Percentiles rank a stretch among this genome's conserved stretches.
These are phyloP conservation scores for Xiphydria camelus DNA, from an alignment of 2,888 invertebrate species.

Conservation along the genomic window DNA sequence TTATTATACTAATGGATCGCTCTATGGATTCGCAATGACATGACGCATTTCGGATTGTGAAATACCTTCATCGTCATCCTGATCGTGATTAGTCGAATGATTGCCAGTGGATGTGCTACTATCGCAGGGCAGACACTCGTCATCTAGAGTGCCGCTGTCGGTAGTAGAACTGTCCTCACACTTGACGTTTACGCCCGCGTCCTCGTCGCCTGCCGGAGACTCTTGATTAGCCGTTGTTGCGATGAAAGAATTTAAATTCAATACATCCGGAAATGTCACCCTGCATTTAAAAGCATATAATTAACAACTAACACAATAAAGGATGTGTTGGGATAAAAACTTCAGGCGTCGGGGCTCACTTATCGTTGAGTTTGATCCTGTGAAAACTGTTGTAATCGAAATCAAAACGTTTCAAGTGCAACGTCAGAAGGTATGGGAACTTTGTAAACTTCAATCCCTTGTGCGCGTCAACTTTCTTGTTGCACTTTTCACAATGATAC, in stretches of 20 bases:
- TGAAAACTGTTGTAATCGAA: conserved; percentile 85
- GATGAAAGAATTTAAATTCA: conserved; percentile 78
- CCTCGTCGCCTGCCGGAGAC: conserved; percentile 56
- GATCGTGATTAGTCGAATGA: conserved; percentile 44
- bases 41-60: neutral
- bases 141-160: conserved; percentile 70
- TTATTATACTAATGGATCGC: too few relatives aligned
- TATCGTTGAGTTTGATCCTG: conserved; percentile 85
- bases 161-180: conserved; percentile 71
- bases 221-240: conserved; percentile 47
- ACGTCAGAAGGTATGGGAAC: conserved; percentile 83
- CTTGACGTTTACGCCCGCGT: conserved; percentile 58
- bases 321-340: too few relatives aligned
- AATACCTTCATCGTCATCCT: conserved; percentile 69
- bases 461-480: conserved; percentile 85
- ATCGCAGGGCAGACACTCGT: conserved; percentile 59
- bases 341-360: conserved; percentile 64
- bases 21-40: neutral
- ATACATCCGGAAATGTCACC: conserved; percentile 78
- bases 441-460: conserved; percentile 85
- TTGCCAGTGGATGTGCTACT: conserved; percentile 38
- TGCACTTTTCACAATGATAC: conserved; percentile 84
- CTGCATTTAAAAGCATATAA: conserved; percentile 58
- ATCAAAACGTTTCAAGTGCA: conserved; percentile 88
- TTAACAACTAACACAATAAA: conserved; percentile 5